A percentile compares a stretch with the other conserved stretches of the same genome.
Conservation (phyloP, 2,113 vertebrate species). For the Syngnathus floridae region DNA sequence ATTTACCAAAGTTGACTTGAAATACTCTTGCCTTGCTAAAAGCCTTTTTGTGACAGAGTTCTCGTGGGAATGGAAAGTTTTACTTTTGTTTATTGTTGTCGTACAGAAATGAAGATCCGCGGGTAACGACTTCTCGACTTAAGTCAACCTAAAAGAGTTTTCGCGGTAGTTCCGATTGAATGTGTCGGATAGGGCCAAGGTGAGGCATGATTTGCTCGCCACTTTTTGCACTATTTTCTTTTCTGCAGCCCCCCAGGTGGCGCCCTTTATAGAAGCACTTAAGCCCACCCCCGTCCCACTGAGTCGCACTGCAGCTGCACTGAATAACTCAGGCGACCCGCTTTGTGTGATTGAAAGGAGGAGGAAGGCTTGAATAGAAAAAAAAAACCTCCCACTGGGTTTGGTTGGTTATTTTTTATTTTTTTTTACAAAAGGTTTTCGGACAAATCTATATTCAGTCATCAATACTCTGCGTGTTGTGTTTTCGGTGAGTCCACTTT, state of each 20-base stretch:
- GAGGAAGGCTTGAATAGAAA: slow-evolving; percentile 17
- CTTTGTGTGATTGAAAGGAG: slow-evolving; percentile 46
- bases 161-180: too few relatives aligned
- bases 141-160: too few relatives aligned
- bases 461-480: background rate
- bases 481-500: background rate
- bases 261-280: slow-evolving; percentile 48
- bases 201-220: background rate
- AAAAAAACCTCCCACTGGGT: slow-evolving; percentile 15
- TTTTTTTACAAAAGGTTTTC: background rate
- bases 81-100: background rate
- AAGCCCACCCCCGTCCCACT: slow-evolving; percentile 41
- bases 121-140: too few relatives aligned
- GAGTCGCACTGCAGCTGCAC: slow-evolving; percentile 27
- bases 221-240: background rate
- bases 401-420: background rate
- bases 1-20: slow-evolving; percentile 16
- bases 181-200: too few relatives aligned
- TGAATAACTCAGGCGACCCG: slow-evolving; percentile 33
- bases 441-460: background rate
- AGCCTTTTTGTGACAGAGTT: background rate
- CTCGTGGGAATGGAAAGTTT: slow-evolving; percentile 2
- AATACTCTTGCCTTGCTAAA: background rate
- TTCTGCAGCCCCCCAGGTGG: slow-evolving; percentile 12
- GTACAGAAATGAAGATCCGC: background rate